These are phyloP conservation scores for Isurus oxyrinchus DNA, from an alignment of 2,113 vertebrate species.

Conservation along the genomic window DNA sequence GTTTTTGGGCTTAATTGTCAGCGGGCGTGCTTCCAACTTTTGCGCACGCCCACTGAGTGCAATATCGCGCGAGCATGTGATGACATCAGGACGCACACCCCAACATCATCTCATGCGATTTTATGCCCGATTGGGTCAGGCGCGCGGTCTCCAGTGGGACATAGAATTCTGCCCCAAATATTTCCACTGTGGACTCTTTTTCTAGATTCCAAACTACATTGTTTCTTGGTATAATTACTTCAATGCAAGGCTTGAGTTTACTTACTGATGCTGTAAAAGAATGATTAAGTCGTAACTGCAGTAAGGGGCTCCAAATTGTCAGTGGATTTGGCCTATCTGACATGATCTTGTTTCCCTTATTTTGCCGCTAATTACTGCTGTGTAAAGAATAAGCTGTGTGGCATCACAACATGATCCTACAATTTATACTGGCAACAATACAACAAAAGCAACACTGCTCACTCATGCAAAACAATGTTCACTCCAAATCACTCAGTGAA, in stretches of 20 bases:
- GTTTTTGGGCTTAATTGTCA: too few species aligned
- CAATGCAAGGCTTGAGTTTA: background rate
- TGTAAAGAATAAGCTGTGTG: conserved; percentile 14
- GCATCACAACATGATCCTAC: background rate
- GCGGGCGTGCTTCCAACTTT: too few species aligned
- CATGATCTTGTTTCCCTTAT: background rate
- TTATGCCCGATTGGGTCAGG: too few species aligned
- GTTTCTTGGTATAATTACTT: background rate
- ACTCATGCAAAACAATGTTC: background rate
- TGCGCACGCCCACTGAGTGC: too few species aligned
- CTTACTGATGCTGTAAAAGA: background rate
- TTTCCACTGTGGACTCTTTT: background rate
- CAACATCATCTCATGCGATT: too few species aligned
- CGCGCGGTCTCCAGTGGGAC: too few species aligned
- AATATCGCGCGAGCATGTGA: too few species aligned
- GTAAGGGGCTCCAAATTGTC: background rate
- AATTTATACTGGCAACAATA: background rate
- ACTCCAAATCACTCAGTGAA: background rate
- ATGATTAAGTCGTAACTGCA: background rate
- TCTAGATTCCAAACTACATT: background rate
- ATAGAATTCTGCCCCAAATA: background rate
- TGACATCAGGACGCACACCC: too few species aligned
- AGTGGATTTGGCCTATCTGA: background rate
- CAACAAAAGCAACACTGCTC: background rate
- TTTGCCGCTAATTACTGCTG: background rate